Conservation (phyloP, 1,140 invertebrate species). For the Caenorhabditis brenneri region DNA sequence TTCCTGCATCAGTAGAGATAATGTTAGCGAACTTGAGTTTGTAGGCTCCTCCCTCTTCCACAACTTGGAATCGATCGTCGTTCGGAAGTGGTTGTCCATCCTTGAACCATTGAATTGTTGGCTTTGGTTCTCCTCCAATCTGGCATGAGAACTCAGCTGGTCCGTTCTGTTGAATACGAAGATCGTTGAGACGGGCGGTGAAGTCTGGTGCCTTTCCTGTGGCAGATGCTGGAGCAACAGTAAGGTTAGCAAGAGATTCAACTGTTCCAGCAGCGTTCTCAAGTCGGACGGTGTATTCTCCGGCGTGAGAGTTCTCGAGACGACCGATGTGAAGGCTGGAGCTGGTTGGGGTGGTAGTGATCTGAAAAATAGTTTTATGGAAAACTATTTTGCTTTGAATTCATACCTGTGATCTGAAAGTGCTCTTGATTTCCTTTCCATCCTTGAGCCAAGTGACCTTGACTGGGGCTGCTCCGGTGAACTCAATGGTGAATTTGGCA, state of each 20-base stretch:
- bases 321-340: constrained; percentile 65
- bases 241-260: constrained; percentile 46
- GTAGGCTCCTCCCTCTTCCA: constrained; percentile 84
- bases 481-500: constrained; percentile 59
- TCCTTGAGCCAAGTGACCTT: constrained; percentile 69
- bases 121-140: constrained; percentile 82
- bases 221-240: constrained; percentile 30
- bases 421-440: constrained; percentile 66
- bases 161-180: constrained; percentile 60
- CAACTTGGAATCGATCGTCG: constrained; percentile 84
- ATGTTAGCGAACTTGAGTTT: constrained; percentile 86
- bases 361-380: constrained; percentile 49
- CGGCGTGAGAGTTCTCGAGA: constrained; percentile 62
- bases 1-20: constrained; percentile 82
- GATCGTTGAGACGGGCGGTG: constrained; percentile 60
- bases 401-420: constrained; percentile 63
- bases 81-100: constrained; percentile 86
- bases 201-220: constrained; percentile 63
- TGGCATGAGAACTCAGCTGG: constrained; percentile 63
- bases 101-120: constrained; percentile 82
- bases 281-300: constrained; percentile 65
- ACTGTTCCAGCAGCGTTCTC: constrained; percentile 65
- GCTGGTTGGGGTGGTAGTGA: constrained; percentile 64
- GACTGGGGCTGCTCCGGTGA: constrained; percentile 64
- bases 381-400: neutral